These are phyloP conservation scores for Rhea americana DNA, from an alignment of 2,113 vertebrate genomes.

Conservation along the genomic window DNA sequence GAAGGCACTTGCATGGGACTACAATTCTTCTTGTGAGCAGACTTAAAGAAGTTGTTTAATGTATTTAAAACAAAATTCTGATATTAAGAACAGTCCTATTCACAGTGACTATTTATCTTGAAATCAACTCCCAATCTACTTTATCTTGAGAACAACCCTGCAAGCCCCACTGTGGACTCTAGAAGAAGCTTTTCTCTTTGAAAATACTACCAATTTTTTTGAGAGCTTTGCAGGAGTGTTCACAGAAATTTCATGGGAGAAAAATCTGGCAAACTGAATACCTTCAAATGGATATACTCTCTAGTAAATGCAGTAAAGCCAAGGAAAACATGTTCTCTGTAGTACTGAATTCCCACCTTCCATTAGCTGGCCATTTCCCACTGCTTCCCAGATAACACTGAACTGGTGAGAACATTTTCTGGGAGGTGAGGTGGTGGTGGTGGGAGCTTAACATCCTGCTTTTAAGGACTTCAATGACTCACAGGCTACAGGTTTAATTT, in stretches of 20 bases:
- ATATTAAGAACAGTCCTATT: neutral
- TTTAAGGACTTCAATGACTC: neutral
- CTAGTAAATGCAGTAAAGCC: neutral
- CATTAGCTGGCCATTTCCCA: neutral
- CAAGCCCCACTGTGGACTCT: no score
- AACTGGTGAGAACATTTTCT: neutral
- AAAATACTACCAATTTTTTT: neutral
- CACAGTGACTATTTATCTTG: neutral
- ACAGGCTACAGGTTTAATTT: neutral
- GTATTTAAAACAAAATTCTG: neutral
- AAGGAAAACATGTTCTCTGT: neutral
- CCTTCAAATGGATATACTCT: neutral
- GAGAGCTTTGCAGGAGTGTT: neutral
- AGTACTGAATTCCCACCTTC: neutral
- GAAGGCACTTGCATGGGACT: neutral
- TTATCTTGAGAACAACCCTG: no score
- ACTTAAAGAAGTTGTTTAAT: neutral
- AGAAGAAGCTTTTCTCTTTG: neutral
- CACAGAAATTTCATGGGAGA: neutral
- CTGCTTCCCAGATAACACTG: neutral
- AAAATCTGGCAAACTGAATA: neutral
- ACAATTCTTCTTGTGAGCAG: neutral
- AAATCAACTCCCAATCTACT: neutral
- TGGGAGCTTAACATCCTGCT: neutral
- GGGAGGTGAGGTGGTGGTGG: neutral